Conservation (phyloP, 2,797 vertebrate genomes). For the Sarcoramphus papa region DNA sequence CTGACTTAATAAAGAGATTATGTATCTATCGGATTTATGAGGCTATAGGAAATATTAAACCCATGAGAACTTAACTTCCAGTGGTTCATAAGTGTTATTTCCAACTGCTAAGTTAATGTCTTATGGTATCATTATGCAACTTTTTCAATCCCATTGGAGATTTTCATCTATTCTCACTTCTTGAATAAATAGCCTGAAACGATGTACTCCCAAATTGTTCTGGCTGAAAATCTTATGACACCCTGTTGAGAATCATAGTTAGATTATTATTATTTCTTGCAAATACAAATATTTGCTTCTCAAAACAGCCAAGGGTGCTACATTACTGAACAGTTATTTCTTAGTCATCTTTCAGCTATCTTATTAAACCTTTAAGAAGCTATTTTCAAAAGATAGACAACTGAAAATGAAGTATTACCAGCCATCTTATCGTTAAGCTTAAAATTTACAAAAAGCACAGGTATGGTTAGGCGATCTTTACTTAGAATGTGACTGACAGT, state of each 20-base stretch:
- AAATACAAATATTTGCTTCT: conserved; percentile 66
- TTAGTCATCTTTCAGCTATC: conserved; percentile 31
- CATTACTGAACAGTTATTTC: conserved; percentile 29
- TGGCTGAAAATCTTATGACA: conserved; percentile 66
- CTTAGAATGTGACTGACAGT: neutral
- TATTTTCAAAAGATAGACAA: conserved; percentile 7
- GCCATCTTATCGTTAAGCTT: neutral
- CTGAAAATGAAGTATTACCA: neutral
- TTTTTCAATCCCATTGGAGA: conserved; percentile 66
- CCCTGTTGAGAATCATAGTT: conserved; percentile 69
- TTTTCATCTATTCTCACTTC: conserved; percentile 68
- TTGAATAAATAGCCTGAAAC: conserved; percentile 73
- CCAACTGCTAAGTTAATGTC: conserved; percentile 75
- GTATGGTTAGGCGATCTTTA: neutral
- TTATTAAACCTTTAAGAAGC: conserved; percentile 40
- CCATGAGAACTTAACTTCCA: conserved; percentile 63
- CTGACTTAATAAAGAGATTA: conserved; percentile 66
- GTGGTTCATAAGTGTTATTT: conserved; percentile 64
- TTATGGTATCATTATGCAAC: conserved; percentile 70
- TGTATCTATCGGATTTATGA: conserved; percentile 57
- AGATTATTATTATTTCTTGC: conserved; percentile 68
- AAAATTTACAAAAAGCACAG: neutral
- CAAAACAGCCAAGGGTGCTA: conserved; percentile 22
- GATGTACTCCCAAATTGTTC: conserved; percentile 56
- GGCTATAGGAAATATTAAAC: conserved; percentile 64